Evolutionary conservation across 1,140 invertebrate species (phyloP).

Genomic region (Lasioglossum albipes): DNA sequence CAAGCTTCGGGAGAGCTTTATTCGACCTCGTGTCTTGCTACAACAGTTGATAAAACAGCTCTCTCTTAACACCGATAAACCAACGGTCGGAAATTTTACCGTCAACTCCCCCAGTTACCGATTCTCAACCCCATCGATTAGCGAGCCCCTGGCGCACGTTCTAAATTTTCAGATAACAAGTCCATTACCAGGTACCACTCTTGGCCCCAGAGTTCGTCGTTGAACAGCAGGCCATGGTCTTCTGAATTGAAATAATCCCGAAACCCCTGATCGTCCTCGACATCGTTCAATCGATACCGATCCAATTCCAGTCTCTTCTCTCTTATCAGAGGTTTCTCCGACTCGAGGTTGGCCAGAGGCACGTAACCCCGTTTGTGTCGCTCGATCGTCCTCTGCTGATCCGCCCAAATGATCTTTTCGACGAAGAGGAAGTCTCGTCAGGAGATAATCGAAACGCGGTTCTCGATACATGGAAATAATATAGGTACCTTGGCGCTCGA

Average conservation of each 20-base stretch:
- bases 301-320: constrained; percentile 65
- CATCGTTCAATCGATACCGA: constrained; percentile 14
- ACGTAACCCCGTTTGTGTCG: constrained; percentile 81
- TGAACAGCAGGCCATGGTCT: constrained; percentile 81
- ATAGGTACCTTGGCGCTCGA: constrained; percentile 75
- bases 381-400: constrained; percentile 83
- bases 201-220: constrained; percentile 92
- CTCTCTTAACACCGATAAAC: constrained; percentile 37
- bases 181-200: constrained; percentile 94
- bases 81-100: background rate
- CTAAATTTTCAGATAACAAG: background rate
- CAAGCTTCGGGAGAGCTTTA: constrained; percentile 83
- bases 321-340: constrained; percentile 68
- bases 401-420: constrained; percentile 85
- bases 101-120: background rate
- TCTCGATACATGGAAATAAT: background rate
- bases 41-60: constrained; percentile 47
- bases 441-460: too few species aligned
- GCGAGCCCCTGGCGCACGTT: too few species aligned
- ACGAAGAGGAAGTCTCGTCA: too few species aligned
- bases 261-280: background rate
- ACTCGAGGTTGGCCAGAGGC: constrained; percentile 54
- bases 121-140: background rate
- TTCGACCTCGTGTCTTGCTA: constrained; percentile 73
- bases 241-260: background rate